Conservation (phyloP, 1,140 invertebrate genomes). For the Zaprionus tsacasi region DNA sequence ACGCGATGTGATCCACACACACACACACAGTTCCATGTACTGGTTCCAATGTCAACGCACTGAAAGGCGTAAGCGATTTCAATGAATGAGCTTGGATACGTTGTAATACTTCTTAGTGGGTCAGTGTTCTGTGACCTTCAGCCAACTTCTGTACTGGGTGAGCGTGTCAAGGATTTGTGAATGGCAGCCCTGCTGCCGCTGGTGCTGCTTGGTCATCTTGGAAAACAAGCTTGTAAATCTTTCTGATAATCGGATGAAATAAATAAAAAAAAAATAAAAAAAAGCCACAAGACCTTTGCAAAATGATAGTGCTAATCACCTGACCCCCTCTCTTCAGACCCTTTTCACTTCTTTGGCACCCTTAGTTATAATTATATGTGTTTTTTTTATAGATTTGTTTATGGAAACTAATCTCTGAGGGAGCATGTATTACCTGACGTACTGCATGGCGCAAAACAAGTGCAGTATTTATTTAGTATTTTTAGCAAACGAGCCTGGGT, state of each 20-base stretch:
- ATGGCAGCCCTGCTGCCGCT: neutral
- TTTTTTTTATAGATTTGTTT: neutral
- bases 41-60: conserved; percentile 54
- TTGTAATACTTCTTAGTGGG: conserved; percentile 34
- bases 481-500: neutral
- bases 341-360: neutral
- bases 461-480: conserved; percentile 6
- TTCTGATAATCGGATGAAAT: neutral
- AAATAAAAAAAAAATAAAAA: neutral
- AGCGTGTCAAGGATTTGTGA: conserved; percentile 37
- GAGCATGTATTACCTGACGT: neutral
- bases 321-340: neutral
- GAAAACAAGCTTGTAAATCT: conserved; percentile 23
- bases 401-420: neutral
- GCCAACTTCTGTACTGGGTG: neutral
- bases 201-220: neutral
- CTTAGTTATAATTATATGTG: neutral
- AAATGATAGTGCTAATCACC: conserved; percentile 18
- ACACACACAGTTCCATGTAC: neutral
- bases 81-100: conserved; percentile 39
- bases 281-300: neutral
- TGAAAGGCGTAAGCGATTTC: conserved; percentile 24
- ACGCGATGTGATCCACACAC: conserved; percentile 28
- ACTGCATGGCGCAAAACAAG: neutral
- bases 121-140: conserved; percentile 44